Evolutionary conservation across 2,797 vertebrate species (phyloP), one percentile per base, ranked within the genome.

Genomic region (Menidia menidia): DNA sequence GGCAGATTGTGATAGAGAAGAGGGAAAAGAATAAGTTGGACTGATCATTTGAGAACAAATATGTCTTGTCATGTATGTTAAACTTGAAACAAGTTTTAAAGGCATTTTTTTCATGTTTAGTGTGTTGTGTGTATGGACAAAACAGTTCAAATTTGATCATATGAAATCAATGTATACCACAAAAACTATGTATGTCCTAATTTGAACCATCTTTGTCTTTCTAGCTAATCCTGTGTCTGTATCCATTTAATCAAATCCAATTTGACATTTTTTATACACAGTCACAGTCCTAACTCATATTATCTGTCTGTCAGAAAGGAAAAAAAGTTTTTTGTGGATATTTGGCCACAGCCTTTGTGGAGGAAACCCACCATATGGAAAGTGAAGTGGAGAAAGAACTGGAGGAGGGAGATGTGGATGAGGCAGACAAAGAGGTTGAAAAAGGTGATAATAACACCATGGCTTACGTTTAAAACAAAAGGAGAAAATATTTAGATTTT

Each of bases 281-380:
- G 25, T 25, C 25, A 25, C 25, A 25, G 25, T 25, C 8, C 8
- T 18, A 16, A 3, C 35, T 39, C 35, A 39, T 39, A n/a, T 45
- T 45, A 6, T 16, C 45, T 31, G n/a, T 60, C 25, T 50, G 47
- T 43, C 30, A 31, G 42, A 59, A 16, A 59, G n/a, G 35, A 18
- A 8, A 57, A 35, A 59, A 10, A 41, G 35, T 52, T 72, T 61
- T 3, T 51, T 0, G 90, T 88, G 82, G 80, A 77, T 33, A 61
- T 53, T 53, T 73, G 63, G 51, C 64, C 14, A 64, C 61, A 42
- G 7, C 15, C 33, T n/a, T 13, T 66, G 43, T 65, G 66, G 81
- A 73, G 53, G 67, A 78, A 60, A 35, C 18, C 6, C 53, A 11
- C 8, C 51, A 7, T 12, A 35, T 52, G 42, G 71, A 15, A 30